Conservation (phyloP, 2,113 vertebrate species). For the Lasiurus borealis region DNA sequence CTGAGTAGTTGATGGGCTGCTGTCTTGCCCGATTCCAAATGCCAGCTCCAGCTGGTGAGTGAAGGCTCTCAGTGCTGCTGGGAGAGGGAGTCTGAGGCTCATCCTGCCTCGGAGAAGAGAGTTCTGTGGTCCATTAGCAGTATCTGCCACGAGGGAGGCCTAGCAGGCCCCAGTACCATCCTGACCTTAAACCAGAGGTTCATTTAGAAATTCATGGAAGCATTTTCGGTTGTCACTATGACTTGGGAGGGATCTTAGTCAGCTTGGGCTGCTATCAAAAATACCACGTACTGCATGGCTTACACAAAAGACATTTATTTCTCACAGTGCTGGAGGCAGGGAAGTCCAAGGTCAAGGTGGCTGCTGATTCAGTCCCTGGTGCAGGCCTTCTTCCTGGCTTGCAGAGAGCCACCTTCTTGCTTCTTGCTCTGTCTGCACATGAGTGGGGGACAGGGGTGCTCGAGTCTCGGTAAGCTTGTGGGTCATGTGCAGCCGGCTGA, state of each 20-base stretch:
- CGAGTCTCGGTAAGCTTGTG: not conserved
- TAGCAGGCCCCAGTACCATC: not conserved
- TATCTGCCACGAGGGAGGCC: not conserved
- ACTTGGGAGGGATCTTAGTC: not conserved
- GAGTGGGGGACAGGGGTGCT: not conserved
- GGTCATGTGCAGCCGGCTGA: too few species aligned
- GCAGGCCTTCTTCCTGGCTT: not conserved
- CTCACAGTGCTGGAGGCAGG: not conserved
- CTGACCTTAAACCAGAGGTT: not conserved
- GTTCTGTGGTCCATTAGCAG: not conserved
- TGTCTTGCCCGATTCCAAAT: not conserved
- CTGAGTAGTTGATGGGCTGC: not conserved
- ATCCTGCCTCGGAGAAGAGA: not conserved
- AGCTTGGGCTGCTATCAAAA: not conserved
- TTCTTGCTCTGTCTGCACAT: not conserved
- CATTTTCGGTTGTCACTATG: not conserved
- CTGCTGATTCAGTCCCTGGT: not conserved
- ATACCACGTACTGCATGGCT: not conserved
- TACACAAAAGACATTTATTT: not conserved
- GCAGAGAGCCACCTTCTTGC: not conserved
- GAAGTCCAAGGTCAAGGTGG: not conserved
- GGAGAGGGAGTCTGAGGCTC: not conserved
- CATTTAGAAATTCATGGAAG: not conserved
- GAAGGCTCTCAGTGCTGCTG: not conserved
- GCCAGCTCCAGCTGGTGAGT: not conserved